Percentiles rank a stretch among this genome's conserved stretches.
phyloP scores from a whole-genome alignment of 2,113 vertebrate genomes.

The Eclectus roratus region DNA sequence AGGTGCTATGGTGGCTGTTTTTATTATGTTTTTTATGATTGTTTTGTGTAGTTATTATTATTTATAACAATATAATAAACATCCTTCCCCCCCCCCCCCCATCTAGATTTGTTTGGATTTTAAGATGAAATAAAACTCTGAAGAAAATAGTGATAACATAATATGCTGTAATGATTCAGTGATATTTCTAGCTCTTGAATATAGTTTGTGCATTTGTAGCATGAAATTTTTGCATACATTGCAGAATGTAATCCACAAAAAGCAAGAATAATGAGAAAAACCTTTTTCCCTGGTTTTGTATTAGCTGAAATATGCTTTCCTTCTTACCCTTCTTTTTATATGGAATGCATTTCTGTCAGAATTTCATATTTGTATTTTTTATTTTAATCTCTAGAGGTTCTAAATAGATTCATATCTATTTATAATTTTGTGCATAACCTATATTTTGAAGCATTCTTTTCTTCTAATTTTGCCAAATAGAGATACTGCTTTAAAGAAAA shows the following conservation, averaged over 20 bases:
- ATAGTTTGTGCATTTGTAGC: not conserved
- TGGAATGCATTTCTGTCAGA: not conserved
- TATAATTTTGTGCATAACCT: conserved; percentile 12
- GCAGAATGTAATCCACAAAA: not conserved
- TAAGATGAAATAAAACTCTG: not conserved
- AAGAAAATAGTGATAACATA: not conserved
- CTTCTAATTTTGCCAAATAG: not conserved
- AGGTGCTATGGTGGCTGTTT: not conserved
- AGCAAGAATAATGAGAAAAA: not conserved
- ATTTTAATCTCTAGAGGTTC: not conserved
- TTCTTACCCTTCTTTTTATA: not conserved
- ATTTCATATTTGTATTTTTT: not conserved
- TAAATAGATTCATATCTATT: conserved; percentile 16
- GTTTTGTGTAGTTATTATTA: not conserved
- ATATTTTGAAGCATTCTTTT: conserved; percentile 4
- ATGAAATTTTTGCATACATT: not conserved
- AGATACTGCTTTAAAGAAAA: not conserved
- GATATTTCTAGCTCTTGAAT: not conserved
- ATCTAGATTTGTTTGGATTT: not conserved
- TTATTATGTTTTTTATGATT: not conserved
- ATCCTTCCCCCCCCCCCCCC: no score
- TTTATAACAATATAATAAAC: not conserved
- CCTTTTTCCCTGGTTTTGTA: not conserved
- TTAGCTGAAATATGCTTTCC: not conserved
- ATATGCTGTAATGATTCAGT: not conserved